Base-by-base conservation (phyloP, 2,888 invertebrate genomes). In the Patella caerulea region DNA sequence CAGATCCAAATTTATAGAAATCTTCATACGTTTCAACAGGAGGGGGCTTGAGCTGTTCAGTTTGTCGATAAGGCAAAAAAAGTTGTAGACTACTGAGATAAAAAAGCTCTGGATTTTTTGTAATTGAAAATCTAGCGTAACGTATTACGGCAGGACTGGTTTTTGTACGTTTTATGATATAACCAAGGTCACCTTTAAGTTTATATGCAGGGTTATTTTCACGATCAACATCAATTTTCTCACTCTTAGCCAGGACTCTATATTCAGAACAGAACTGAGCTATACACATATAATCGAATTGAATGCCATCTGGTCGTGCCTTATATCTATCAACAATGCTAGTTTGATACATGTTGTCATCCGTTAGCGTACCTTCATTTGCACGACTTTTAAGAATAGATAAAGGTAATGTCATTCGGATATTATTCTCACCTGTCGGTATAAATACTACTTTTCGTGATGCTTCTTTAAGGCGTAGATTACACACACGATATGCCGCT, bases 361-460 rank as follows among this genome's bases (percentile, higher is more conserved):
- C 71, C 2, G 34, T 34, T 34, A 73, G 4, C 5, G 74, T 73
- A 5, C 45, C 45, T 29, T 45, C 54, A 15, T 45, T 53, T 5
- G 54, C 54, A 12, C 17, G 5, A 19, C 45, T 15, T 54, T 53
- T 19, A 17, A 54, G 45, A 2, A 17, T 19, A 9, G 17, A 19
- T 59, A 59, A 17, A 17, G 59, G 59, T 17, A 59, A 17, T 17
- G 59, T 59, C n/a, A 56, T 5, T n/a, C 34, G 19, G 29, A 53
- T 24, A 74, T 45, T 19, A 73, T 81, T 75, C 45, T 71, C 72
- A 45, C 77, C 80, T 24, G 76, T 78, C 15, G 80, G 82, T 45
- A 78, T 75, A 54, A 76, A 81, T 24, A 54, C 24, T 24, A 82
- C 77, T n/a, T 81, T 45, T 56, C 82, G 54, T 24, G 73, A 73